Conservation (phyloP, 2,888 invertebrate species). For the Sesamia inferens region DNA sequence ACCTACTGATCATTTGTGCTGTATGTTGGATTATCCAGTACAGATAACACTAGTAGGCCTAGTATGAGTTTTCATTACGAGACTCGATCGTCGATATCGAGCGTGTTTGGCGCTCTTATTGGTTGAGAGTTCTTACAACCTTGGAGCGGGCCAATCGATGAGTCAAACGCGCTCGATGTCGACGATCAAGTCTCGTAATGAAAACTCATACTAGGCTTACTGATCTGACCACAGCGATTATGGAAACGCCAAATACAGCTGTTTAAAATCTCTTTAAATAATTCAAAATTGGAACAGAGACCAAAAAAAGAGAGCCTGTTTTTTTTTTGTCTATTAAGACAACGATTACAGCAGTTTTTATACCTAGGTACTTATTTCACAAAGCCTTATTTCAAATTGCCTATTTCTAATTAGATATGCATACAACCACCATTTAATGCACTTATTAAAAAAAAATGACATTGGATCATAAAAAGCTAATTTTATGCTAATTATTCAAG, state of each 20-base stretch:
- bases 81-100: too few relatives aligned
- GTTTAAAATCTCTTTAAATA: too few relatives aligned
- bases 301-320: background rate
- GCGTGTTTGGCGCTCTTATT: too few relatives aligned
- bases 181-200: too few relatives aligned
- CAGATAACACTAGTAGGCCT: background rate
- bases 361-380: constrained; percentile 1
- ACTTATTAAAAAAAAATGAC: constrained; percentile 32
- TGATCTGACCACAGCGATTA: background rate
- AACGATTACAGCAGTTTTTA: background rate
- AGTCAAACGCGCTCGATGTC: too few relatives aligned
- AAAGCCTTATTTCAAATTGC: constrained; percentile 28
- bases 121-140: too few relatives aligned
- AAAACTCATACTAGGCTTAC: too few relatives aligned
- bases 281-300: constrained; percentile 19
- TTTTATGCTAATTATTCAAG: constrained; percentile 39
- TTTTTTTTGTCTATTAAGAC: background rate
- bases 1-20: constrained; percentile 29
- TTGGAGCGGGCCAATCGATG: too few relatives aligned
- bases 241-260: background rate
- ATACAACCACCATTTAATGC: constrained; percentile 23
- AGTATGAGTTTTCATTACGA: too few relatives aligned
- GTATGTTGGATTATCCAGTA: constrained; percentile 29
- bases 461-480: constrained; percentile 39
- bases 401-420: constrained; percentile 40